Base-by-base conservation (phyloP, 2,113 vertebrate species). In the Mus pahari region DNA sequence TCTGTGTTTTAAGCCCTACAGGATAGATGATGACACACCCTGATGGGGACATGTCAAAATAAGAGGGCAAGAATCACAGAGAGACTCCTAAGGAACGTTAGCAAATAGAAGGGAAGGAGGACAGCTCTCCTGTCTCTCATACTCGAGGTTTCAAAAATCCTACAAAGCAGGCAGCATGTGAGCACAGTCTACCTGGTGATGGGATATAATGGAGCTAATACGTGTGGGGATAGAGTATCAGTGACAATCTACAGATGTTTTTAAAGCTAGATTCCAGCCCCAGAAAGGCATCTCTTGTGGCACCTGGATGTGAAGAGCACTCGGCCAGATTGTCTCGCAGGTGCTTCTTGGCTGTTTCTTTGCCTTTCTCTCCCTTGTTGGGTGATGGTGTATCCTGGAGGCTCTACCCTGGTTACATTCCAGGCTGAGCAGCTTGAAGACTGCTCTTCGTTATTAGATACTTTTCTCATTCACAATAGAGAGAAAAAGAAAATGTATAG, bases 311-410 rank as follows among this genome's bases (percentile, higher is more conserved):
- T 62, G 64, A 96, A 95, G 92, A 97, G 22, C 48, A 64, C 42
- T 78, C 60, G 55, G 88, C n/a, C 64, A 83, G 53, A 89, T 33
- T 86, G 71, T 97, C 96, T 96, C 71, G 13, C 55, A 20, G n/a
- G 89, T 95, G 92, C 82, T 91, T 92, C 73, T 89, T 75, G 77
- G 64, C 75, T 95, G 92, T 95, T 90, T 86, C 93, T 95, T 95
- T 94, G 84, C 68, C 94, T 94, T 96, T 91, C 90, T 78, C 93
- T 93, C 48, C 95, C 97, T 96, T 96, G 94, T 95, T 97, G 95
- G 95, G 97, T 96, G 92, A 96, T 94, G 75, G 75, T 74, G 17
- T 78, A 33, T 48, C 71, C 55, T 90, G 60, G 75, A 97, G 60
- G 60, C 68, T 89, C 89, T 95, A 74, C 66, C 58, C 88, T 97